phyloP scores from a whole-genome alignment of 2,888 invertebrate species.

The Ornithoptera priamus region DNA sequence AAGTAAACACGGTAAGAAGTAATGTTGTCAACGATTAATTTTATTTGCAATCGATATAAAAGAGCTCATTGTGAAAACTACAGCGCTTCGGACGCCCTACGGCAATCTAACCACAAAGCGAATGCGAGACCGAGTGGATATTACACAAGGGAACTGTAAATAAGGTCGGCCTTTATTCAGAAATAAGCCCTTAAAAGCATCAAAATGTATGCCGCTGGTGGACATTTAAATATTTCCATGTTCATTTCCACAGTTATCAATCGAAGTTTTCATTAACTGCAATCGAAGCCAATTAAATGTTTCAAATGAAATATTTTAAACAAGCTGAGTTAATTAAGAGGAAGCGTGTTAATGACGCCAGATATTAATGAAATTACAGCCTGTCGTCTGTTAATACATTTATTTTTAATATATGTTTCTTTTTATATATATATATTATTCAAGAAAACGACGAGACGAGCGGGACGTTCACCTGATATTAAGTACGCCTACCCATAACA shows the following conservation, averaged over 20 bases:
- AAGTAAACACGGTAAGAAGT: background rate
- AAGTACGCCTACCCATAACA: too few species aligned
- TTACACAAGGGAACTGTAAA: constrained; percentile 2
- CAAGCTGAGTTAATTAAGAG: too few species aligned
- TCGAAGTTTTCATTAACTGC: too few species aligned
- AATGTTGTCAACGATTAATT: constrained; percentile 4
- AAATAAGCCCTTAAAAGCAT: background rate
- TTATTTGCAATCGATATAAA: background rate
- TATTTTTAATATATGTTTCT: too few species aligned
- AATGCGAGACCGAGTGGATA: background rate
- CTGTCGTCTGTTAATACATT: too few species aligned
- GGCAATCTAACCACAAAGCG: constrained; percentile 1
- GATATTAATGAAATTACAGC: too few species aligned
- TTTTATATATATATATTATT: too few species aligned
- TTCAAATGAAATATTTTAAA: too few species aligned
- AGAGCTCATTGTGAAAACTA: background rate
- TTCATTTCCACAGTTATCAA: background rate
- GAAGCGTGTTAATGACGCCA: too few species aligned
- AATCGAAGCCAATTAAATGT: too few species aligned
- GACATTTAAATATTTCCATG: background rate
- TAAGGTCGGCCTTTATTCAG: background rate
- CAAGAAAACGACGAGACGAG: too few species aligned
- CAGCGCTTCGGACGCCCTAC: background rate
- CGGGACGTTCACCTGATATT: too few species aligned
- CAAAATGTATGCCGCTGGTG: background rate